Percentiles rank a stretch among this genome's conserved stretches.
Evolutionary conservation across 2,888 invertebrate genomes (phyloP).

Genomic region (Lasioglossum vierecki): DNA sequence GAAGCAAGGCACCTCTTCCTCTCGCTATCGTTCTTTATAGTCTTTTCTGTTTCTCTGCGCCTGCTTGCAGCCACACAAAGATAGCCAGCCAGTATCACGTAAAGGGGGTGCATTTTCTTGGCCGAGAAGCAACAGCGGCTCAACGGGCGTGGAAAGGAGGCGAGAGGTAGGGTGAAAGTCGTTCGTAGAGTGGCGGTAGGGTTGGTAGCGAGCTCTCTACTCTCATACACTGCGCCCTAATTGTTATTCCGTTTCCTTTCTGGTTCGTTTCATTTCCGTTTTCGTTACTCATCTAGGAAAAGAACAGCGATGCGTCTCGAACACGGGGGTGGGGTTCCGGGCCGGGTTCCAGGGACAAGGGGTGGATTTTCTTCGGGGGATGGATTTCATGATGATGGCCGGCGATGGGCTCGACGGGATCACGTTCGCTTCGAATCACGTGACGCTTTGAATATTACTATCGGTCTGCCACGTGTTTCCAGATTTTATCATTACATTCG

Average conservation of each 20-base stretch:
- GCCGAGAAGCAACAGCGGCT: slow-evolving; percentile 65
- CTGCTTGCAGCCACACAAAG: slow-evolving; percentile 62
- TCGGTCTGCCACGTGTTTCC: neutral
- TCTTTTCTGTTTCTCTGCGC: slow-evolving; percentile 50
- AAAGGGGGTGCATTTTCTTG: slow-evolving; percentile 59
- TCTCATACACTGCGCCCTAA: slow-evolving; percentile 65
- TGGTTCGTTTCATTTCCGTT: slow-evolving; percentile 57
- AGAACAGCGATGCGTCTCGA: slow-evolving; percentile 61
- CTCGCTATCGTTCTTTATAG: slow-evolving; percentile 39
- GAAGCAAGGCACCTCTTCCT: slow-evolving; percentile 58
- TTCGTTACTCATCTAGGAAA: slow-evolving; percentile 52
- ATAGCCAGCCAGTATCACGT: slow-evolving; percentile 59
- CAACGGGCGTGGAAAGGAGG: slow-evolving; percentile 22
- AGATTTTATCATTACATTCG: neutral
- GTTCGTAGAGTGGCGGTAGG: slow-evolving; percentile 65
- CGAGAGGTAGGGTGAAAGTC: slow-evolving; percentile 44
- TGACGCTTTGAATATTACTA: slow-evolving; percentile 1
- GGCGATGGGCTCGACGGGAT: slow-evolving; percentile 30
- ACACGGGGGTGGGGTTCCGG: neutral
- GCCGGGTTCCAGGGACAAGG: neutral
- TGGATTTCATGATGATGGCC: slow-evolving; percentile 20
- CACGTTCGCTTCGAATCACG: neutral
- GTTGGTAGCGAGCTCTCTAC: slow-evolving; percentile 72
- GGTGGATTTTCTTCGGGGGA: neutral
- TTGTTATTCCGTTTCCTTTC: slow-evolving; percentile 61